Evolutionary conservation across 2,113 vertebrate genomes (phyloP), one percentile per base, ranked within the genome.

Genomic region (Pterocles burchelli): DNA sequence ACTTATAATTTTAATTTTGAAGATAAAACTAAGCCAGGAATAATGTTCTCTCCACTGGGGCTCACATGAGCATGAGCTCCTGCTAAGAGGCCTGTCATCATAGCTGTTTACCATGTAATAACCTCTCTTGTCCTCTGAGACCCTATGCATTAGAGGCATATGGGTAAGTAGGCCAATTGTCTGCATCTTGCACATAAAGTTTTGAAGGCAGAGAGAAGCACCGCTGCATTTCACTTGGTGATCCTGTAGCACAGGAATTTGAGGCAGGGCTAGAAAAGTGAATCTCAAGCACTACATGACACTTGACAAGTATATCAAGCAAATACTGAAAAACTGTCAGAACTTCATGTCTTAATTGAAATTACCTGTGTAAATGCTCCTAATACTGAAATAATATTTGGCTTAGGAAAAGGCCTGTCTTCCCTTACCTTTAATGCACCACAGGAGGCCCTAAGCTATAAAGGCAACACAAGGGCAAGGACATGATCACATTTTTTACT

Each of bases 151-250:
- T n/a, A 45, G 33, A 67, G 57, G 29, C 52, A 41, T 19, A 31
- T 12, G 21, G 21, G 31, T 82, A 76, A 89, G 52, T 11, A 79
- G 62, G 88, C 16, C 74, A 82, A 75, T 18, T 34, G 90, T 43
- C 66, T 88, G 52, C 45, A 20, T 55, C 55, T 22, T 75, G 68
- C 52, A 49, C 2, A 2, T 11, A 34, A 57, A 81, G 67, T 59
- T 82, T 17, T 28, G 78, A 61, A 54, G 58, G 90, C 0, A 88
- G 45, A 59, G 70, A 7, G 43, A 51, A 68, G 65, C 43, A 26
- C 15, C 0, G 0, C n/a, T 48, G 52, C 52, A 4, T 65, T 58
- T 67, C 52, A 26, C 10, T 2, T 3, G 2, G 19, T 26, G 52
- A 48, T 77, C 68, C 73, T 52, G 45, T 8, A 31, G 54, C 1